Base-by-base conservation (phyloP, 2,113 vertebrate species). In the Spea bombifrons region DNA sequence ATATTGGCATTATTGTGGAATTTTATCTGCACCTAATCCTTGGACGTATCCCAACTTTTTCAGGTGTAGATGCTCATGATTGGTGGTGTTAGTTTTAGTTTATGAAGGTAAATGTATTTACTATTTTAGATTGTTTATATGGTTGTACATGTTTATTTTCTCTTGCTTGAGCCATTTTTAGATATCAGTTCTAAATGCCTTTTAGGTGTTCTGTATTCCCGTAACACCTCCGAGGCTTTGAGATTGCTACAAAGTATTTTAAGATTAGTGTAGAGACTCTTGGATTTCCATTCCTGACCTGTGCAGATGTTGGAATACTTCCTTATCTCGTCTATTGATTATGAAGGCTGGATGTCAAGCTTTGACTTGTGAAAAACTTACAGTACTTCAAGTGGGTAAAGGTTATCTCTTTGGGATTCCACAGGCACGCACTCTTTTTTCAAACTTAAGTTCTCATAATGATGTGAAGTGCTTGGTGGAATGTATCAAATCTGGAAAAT, bases 231-330 rank as follows among this genome's bases (percentile, higher is more conserved):
- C 46, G 75, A 78, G 44, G 30, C 49, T 81, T 13, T 45, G 73
- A 82, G 44, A 15, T 81, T 84, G 13, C 66, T 69, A 5, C 75
- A 61, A 65, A 49, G 83, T 82, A 82, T 70, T 81, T 79, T 84
- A 81, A 44, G 46, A 13, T 66, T 81, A 55, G 0, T 53, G 17
- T 68, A 0, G 8, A 12, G 49, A 66, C 6, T 83, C 59, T 72
- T 13, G 16, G 44, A 47, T 61, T 76, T 73, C 45, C 7, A 45
- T 82, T 44, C 75, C 71, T 75, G n/a, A 53, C 81, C 50, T 47
- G 77, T 12, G 48, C 17, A 73, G 6, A 17, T 78, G 43, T 71
- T 10, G 64, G 1, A 47, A 44, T 83, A 72, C 57, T 71, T 1
- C 81, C 80, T 83, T 73, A 13, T 84, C 79, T 43, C 71, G 46